Evolutionary conservation across 2,113 vertebrate species (phyloP).

Genomic region (Scortum barcoo): DNA sequence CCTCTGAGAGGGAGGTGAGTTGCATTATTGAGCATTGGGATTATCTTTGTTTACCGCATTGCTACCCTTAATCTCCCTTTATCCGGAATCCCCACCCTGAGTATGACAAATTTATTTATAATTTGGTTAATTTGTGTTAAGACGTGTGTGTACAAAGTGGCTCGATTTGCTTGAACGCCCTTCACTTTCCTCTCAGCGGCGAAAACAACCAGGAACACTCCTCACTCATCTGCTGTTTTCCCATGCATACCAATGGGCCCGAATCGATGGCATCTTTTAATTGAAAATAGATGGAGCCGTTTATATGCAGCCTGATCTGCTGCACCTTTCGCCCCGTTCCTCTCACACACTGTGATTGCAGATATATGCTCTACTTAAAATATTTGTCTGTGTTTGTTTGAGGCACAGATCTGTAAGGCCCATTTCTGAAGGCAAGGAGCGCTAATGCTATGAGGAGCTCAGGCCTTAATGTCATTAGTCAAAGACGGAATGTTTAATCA

Average conservation of each 20-base stretch:
- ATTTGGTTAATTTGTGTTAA: constrained; percentile 79
- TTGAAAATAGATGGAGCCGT: constrained; percentile 80
- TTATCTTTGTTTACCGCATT: constrained; percentile 80
- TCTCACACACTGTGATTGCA: constrained; percentile 38
- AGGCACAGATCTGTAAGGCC: constrained; percentile 47
- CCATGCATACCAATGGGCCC: constrained; percentile 76
- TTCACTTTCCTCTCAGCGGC: constrained; percentile 59
- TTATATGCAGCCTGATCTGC: constrained; percentile 78
- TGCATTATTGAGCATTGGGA: constrained; percentile 71
- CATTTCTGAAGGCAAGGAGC: constrained; percentile 52
- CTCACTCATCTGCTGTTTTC: constrained; percentile 70
- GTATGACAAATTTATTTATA: constrained; percentile 75
- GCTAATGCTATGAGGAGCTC: constrained; percentile 56
- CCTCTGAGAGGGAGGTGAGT: constrained; percentile 63
- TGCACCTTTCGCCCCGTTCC: constrained; percentile 61
- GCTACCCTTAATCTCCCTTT: constrained; percentile 74
- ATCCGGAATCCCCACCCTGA: constrained; percentile 64
- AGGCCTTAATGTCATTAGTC: constrained; percentile 80
- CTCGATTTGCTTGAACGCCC: constrained; percentile 63
- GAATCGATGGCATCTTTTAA: constrained; percentile 82
- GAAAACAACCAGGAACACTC: constrained; percentile 65
- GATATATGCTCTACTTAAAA: constrained; percentile 56
- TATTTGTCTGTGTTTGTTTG: constrained; percentile 32
- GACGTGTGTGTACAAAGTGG: constrained; percentile 64
- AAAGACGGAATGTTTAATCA: constrained; percentile 83